Evolutionary conservation across 2,113 vertebrate genomes (phyloP), one percentile per base, ranked within the genome.

Genomic region (Psophia crepitans): DNA sequence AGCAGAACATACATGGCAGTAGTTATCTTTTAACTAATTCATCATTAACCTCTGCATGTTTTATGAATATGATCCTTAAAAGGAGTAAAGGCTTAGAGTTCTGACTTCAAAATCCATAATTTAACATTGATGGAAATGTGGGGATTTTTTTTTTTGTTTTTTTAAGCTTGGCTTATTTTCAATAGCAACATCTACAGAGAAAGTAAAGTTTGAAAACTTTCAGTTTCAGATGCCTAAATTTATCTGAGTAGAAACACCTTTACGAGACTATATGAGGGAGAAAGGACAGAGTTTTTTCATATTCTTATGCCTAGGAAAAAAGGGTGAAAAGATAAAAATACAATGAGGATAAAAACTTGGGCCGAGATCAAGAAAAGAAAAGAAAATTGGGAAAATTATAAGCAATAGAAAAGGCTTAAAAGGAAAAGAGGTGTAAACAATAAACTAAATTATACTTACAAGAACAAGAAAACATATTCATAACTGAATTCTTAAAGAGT

Each of bases 51-150:
- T 53, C 7, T 85, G 28, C 41, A 95, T 70, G 78, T 92, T 85
- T 93, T 56, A 77, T 74, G 11, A 96, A 33, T 12, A 87, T 37
- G 37, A 37, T 46, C 32, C 60, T 91, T 85, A 83, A 70, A 96
- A 90, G 56, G 46, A 83, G 39, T 61, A 77, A 90, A 92, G 33
- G 14, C 35, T 71, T 61, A 58, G 68, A 49, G 22, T 48, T 92
- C 33, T 77, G 26, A 43, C 90, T 93, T 86, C 43, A 81, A 84
- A 89, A 95, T 88, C 35, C 43, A 56, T 93, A 95, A 94, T 86
- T 90, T 86, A 94, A 56, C 14, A 8, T 63, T 63, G 21, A 77
- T 63, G 35, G 10, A 83, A 96, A 84, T n/a, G 13, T 16, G 23
- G 26, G 14, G 2, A 0, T 0, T 39, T 77, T 87, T 43, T 87